Percentiles rank a stretch among this genome's conserved stretches.
These are phyloP conservation scores for Siniperca chuatsi DNA, from an alignment of 2,113 vertebrate species.

Conservation along the genomic window DNA sequence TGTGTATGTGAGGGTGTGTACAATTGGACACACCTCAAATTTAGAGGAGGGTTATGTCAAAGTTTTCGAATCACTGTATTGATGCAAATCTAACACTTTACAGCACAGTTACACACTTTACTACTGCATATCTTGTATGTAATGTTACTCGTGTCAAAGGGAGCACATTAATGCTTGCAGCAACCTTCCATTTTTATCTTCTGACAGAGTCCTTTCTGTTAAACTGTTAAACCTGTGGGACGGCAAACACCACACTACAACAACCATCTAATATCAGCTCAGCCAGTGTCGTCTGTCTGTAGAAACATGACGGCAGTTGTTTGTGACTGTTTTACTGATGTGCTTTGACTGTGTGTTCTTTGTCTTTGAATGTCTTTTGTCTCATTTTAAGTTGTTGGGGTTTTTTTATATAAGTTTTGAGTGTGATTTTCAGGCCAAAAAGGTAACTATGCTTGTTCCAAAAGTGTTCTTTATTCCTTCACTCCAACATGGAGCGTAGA, in stretches of 20 bases:
- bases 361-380: conserved; percentile 36
- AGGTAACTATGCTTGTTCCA: conserved; percentile 55
- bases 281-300: conserved; percentile 18
- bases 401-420: conserved; percentile 19
- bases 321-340: conserved; percentile 23
- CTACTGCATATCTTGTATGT: conserved; percentile 49
- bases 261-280: conserved; percentile 30
- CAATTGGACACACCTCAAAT: conserved; percentile 6
- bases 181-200: conserved; percentile 32
- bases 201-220: not conserved
- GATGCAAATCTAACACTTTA: conserved; percentile 31
- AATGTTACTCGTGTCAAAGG: conserved; percentile 40
- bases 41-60: conserved; percentile 13
- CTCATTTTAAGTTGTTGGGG: not conserved
- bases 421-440: conserved; percentile 68
- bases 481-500: conserved; percentile 34
- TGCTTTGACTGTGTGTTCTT: conserved; percentile 28
- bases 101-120: conserved; percentile 47
- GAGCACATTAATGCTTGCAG: conserved; percentile 40
- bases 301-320: conserved; percentile 23
- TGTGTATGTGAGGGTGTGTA: not conserved
- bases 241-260: conserved; percentile 22
- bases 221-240: conserved; percentile 13
- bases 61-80: conserved; percentile 38
- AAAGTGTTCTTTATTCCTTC: conserved; percentile 72